Base-by-base conservation (phyloP, 2,797 vertebrate genomes). In the Acanthiza pusilla region DNA sequence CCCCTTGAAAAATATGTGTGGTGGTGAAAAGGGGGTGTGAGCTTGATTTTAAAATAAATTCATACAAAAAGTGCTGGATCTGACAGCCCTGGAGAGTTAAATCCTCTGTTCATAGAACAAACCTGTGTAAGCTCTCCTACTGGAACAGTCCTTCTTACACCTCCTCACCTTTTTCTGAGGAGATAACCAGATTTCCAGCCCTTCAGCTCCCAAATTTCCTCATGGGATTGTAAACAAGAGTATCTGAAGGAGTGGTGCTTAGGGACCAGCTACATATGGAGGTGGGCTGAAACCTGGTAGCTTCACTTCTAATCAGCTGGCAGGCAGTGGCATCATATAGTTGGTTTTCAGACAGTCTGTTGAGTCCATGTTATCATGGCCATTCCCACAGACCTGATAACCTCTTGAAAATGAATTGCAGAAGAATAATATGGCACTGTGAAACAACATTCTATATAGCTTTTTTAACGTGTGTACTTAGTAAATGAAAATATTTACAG, bases 121-220 rank as follows among this genome's bases (percentile, higher is more conserved):
- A 79, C 1, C 1, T 67, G 2, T 22, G 27, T 54, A 66, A 58
- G 43, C 29, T 91, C 29, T 94, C 29, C 79, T 78, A 12, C 51
- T 73, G 34, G 25, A 48, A 34, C 26, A 62, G 75, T 75, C n/a
- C 51, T 71, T 83, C 50, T 80, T 71, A 65, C 3, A 19, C 7
- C 21, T 81, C 23, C 16, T 32, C 20, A 57, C 22, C 45, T 21
- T 92, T 30, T 81, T 36, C 43, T 91, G 76, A 65, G 73, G 50
- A 61, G 5, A 51, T 74, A 78, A 36, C 8, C 48, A 71, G 51
- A 63, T 70, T 76, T 92, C 63, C 73, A 90, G 88, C 79, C 76
- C 85, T 94, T 92, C 91, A 86, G 63, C 89, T 94, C 83, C 94
- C 80, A 93, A 16, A 94, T 94, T 96, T 95, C 94, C 94, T 95